phyloP scores from a whole-genome alignment of 35 echinoderm and acorn worm genomes.

The Ptychodera flava region DNA sequence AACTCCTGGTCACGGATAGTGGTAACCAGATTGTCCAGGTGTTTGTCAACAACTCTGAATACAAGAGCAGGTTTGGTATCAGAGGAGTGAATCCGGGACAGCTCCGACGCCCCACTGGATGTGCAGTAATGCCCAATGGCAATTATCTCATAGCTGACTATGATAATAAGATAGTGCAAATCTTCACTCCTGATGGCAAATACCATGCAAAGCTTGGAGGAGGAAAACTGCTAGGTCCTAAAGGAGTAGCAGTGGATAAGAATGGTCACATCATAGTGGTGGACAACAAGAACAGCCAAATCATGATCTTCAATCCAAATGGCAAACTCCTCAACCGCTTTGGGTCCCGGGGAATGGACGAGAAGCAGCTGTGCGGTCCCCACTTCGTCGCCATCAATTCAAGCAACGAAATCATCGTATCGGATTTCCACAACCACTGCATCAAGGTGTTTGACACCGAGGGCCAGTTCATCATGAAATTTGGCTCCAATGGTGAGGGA shows the following conservation, averaged over 20 bases:
- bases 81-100: constrained; percentile 73
- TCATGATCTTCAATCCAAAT: constrained; percentile 64
- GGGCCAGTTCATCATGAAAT: constrained; percentile 68
- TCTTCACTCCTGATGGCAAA: constrained; percentile 79
- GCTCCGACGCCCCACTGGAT: constrained; percentile 80
- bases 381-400: constrained; percentile 84
- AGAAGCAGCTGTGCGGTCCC: constrained; percentile 95
- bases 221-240: constrained; percentile 88
- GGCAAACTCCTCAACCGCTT: constrained; percentile 94
- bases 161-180: constrained; percentile 90
- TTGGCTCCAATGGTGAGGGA: constrained; percentile 92
- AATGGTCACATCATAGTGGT: constrained; percentile 94
- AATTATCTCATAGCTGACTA: constrained; percentile 88
- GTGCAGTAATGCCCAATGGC: constrained; percentile 56
- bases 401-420: constrained; percentile 81
- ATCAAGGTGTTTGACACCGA: constrained; percentile 95
- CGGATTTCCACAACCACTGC: constrained; percentile 99
- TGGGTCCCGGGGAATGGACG: constrained; percentile 81
- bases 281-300: constrained; percentile 87
- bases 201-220: constrained; percentile 83
- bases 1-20: constrained; percentile 84
- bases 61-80: constrained; percentile 80
- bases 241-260: constrained; percentile 85
- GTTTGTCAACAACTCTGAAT: constrained; percentile 56
- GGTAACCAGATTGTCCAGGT: constrained; percentile 93